These are phyloP conservation scores for Protobothrops flavoviridis DNA, from an alignment of 2,113 vertebrate genomes.

Conservation along the genomic window DNA sequence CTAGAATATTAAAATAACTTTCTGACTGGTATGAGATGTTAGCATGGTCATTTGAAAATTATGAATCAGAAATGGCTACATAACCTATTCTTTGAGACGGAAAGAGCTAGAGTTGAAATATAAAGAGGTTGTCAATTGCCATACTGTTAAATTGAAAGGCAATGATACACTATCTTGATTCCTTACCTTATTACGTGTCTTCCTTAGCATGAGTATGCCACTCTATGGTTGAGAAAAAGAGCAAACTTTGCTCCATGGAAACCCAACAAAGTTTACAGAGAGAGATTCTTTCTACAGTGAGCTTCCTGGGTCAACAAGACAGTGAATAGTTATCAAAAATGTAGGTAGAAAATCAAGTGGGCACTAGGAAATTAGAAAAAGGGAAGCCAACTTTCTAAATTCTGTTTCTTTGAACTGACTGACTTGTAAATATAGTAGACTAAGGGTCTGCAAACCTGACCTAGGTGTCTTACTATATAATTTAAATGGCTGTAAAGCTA, in stretches of 20 bases:
- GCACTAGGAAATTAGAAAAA: conserved; percentile 23
- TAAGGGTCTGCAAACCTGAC: background rate
- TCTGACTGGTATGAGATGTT: background rate
- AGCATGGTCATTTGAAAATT: background rate
- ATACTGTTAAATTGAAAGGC: background rate
- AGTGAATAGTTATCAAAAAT: conserved; percentile 62
- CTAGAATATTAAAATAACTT: background rate
- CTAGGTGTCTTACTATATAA: background rate
- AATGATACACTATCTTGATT: accelerated
- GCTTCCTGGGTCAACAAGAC: conserved; percentile 62
- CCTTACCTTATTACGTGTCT: background rate
- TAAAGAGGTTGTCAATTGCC: background rate
- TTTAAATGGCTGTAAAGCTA: background rate
- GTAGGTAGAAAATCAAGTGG: conserved; percentile 36
- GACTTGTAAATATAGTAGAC: background rate
- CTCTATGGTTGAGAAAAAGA: conserved; percentile 14
- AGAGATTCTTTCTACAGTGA: conserved; percentile 54
- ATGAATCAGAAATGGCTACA: background rate
- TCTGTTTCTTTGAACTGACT: background rate
- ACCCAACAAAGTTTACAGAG: conserved; percentile 53
- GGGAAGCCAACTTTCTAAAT: background rate
- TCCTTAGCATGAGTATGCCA: background rate
- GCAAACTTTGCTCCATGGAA: conserved; percentile 64
- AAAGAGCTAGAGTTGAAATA: background rate
- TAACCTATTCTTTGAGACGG: background rate